Base-by-base conservation (phyloP, 2,113 vertebrate genomes). In the Leptosomus discolor region DNA sequence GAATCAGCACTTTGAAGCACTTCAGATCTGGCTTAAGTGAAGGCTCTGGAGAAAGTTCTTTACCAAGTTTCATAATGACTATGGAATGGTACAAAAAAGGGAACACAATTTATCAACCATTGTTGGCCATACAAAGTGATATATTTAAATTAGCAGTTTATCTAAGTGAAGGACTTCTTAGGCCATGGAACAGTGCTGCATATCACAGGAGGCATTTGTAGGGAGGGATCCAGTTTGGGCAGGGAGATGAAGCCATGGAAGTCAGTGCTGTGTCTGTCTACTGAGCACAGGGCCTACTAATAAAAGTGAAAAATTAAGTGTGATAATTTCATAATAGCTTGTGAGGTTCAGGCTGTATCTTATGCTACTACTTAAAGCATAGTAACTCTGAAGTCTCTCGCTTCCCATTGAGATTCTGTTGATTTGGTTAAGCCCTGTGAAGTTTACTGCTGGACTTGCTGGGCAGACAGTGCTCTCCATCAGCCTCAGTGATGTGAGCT, bases 1-100 rank as follows among this genome's bases (percentile, higher is more conserved):
- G 45, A 96, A 74, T 85, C 61, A 87, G 90, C 29, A 24, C 64
- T 79, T 91, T 37, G 80, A 60, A 94, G 57, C n/a, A 80, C 68
- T 26, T 71, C 90, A 83, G 43, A 15, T 50, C 58, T 94, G 75
- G 26, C 65, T 96, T 89, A 67, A 60, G 46, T 92, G 95, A n/a
- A n/a, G 85, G 39, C 67, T 91, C 70, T 63, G 43, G 37, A 94
- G 82, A 88, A 92, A 79, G 79, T 85, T 79, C 79, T 94, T 90
- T 79, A 81, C 41, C 15, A 75, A 88, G 53, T 69, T 91, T 97
- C 29, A 75, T 93, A 85, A 83, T 46, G 50, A n/a, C 51, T 78
- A 1, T 83, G 54, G 84, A 91, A 46, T 91, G 80, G 80, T 75
- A 63, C 57, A 92, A 92, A 92, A 79, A 93, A 94, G 54, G n/a